Base-by-base conservation (phyloP, 2,113 vertebrate species). In the Stictonetta naevosa region DNA sequence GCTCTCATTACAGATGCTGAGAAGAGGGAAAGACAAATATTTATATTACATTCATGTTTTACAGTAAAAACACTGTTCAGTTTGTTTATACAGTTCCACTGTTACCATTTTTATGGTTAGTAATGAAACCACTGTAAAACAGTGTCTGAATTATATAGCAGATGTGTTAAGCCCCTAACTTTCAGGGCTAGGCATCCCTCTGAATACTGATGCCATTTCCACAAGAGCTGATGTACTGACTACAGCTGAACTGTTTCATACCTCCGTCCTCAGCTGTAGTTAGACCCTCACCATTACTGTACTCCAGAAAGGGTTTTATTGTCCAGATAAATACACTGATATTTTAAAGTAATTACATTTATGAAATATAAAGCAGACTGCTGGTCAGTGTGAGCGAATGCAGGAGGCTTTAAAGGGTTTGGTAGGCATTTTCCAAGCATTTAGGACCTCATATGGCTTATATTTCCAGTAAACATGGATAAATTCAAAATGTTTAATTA, bases 81-180 rank as follows among this genome's bases (percentile, higher is more conserved):
- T 98, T 98, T 98, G 98, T 99, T 99, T 98, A 99, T 99, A 97
- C 98, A 98, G 98, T 98, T 98, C 97, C 98, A 98, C 98, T 98
- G 98, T 98, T 99, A 98, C 96, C 96, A 97, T 97, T 98, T 98
- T 98, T 98, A 98, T 98, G 97, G 98, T 97, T 96, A 97, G 97
- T 97, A 97, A 98, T 98, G 98, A 98, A 98, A 98, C 97, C 94
- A 96, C 98, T 97, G 98, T 98, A 99, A 99, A 98, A 98, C 96
- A 95, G 92, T 97, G 97, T 78, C 97, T 96, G 97, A 98, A 97
- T 98, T 98, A 97, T 98, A 97, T 55, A 98, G 98, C 98, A 98
- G 98, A 98, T 98, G 97, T 95, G 97, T 97, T 98, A 94, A 97
- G 95, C 79, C 93, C 58, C 90, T 92, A 59, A 83, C 64, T 91